Conservation (phyloP, 1,140 invertebrate genomes). For the Drosophila equinoxialis region DNA sequence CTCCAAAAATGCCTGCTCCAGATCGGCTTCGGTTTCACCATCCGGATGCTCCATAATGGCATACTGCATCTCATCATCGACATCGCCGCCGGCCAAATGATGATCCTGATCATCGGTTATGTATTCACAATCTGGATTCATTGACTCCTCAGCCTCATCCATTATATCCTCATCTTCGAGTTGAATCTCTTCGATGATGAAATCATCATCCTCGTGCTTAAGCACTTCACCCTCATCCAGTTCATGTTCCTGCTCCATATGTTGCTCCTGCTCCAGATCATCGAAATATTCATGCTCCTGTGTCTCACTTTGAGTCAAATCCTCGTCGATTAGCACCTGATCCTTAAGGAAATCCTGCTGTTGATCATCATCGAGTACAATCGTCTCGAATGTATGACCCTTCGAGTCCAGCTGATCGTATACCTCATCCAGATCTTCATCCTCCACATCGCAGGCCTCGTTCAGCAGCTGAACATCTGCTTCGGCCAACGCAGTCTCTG, state of each 20-base stretch:
- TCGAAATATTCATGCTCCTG: slow-evolving; percentile 72
- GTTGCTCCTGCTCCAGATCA: slow-evolving; percentile 52
- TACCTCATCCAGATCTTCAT: slow-evolving; percentile 65
- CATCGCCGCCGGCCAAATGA: slow-evolving; percentile 55
- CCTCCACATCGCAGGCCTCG: slow-evolving; percentile 65
- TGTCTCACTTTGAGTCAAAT: slow-evolving; percentile 67
- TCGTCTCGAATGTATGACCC: slow-evolving; percentile 71
- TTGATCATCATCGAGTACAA: slow-evolving; percentile 76
- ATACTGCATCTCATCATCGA: slow-evolving; percentile 72
- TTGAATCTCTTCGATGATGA: slow-evolving; percentile 80
- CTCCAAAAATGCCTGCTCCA: slow-evolving; percentile 68
- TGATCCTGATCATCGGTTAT: slow-evolving; percentile 68
- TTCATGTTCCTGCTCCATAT: slow-evolving; percentile 51
- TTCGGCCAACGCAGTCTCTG: slow-evolving; percentile 46
- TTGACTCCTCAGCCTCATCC: slow-evolving; percentile 66
- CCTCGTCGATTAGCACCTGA: slow-evolving; percentile 68
- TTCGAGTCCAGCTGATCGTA: slow-evolving; percentile 66
- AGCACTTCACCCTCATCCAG: slow-evolving; percentile 39
- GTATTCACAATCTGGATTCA: slow-evolving; percentile 67
- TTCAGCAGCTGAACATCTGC: slow-evolving; percentile 70
- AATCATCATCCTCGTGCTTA: slow-evolving; percentile 61
- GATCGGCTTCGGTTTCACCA: slow-evolving; percentile 63
- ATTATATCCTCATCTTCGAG: slow-evolving; percentile 76
- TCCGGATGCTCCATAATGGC: slow-evolving; percentile 70
- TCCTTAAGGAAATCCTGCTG: slow-evolving; percentile 72